A percentile compares a stretch with the other conserved stretches of the same genome.
Conservation (phyloP, 2,888 invertebrate genomes). For the Himalopsyche anomala region DNA sequence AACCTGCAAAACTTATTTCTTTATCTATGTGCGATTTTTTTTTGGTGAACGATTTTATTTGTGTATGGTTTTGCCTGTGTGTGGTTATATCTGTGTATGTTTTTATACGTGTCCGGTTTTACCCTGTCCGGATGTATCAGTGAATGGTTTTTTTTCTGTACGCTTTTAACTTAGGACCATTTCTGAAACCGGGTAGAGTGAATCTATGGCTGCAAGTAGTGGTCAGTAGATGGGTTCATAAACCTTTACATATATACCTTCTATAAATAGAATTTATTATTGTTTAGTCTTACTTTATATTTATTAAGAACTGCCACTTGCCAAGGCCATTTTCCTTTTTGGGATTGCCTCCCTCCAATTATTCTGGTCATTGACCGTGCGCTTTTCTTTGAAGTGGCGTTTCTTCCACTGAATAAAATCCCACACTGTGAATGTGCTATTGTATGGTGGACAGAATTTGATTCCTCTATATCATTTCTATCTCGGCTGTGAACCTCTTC, state of each 20-base stretch:
- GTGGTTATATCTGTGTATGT: too few species aligned
- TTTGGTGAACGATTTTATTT: too few species aligned
- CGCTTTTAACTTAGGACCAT: too few species aligned
- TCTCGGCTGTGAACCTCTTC: constrained; percentile 60
- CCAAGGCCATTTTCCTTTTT: constrained; percentile 95
- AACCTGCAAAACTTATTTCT: too few species aligned
- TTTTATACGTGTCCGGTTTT: too few species aligned
- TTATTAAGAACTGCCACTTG: constrained; percentile 93
- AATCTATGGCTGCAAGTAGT: too few species aligned
- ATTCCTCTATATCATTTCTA: constrained; percentile 58
- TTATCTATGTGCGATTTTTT: too few species aligned
- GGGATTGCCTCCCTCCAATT: constrained; percentile 89
- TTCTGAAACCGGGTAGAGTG: too few species aligned
- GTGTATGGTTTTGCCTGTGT: too few species aligned
- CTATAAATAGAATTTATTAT: neutral
- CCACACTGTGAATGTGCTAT: constrained; percentile 55
- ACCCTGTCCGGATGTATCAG: too few species aligned
- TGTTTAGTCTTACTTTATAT: constrained; percentile 78
- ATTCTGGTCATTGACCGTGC: constrained; percentile 84
- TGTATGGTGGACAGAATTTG: constrained; percentile 47
- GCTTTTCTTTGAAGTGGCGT: constrained; percentile 67
- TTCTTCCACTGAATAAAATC: constrained; percentile 57
- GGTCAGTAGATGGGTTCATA: neutral
- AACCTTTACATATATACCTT: neutral
- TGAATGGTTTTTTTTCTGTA: too few species aligned